A percentile compares a stretch with the other conserved stretches of the same genome.
Evolutionary conservation across 2,113 vertebrate species (phyloP).

Genomic region (Peromyscus californicus): DNA sequence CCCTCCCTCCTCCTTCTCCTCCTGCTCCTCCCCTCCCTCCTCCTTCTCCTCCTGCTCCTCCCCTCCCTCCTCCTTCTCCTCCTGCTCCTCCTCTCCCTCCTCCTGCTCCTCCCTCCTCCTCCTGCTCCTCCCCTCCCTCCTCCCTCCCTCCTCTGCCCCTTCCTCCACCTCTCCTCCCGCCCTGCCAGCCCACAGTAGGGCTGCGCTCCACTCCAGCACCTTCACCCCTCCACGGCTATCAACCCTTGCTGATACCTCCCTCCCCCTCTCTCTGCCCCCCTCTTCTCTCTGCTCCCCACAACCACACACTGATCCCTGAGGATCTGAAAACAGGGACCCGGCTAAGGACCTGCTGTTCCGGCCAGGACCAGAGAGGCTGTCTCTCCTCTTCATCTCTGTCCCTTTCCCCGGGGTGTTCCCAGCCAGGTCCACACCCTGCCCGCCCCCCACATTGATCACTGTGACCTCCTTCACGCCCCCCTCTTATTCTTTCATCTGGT

Average conservation of each 20-base stretch:
- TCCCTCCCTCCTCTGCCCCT: too few relatives aligned
- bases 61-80: neutral
- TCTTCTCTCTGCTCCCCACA: neutral
- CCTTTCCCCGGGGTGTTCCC: neutral
- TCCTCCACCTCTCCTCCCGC: neutral
- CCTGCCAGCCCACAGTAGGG: neutral
- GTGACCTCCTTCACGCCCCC: conserved; percentile 59
- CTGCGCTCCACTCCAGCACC: neutral
- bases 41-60: fast-evolving
- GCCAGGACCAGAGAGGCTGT: fast-evolving
- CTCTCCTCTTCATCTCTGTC: neutral
- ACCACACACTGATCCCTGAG: neutral
- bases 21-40: neutral
- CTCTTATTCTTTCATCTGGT: neutral
- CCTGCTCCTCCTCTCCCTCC: neutral
- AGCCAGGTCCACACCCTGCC: neutral
- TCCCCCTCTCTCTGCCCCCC: neutral
- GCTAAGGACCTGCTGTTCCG: neutral
- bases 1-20: too few relatives aligned
- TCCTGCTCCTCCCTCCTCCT: too few relatives aligned
- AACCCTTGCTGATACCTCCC: neutral
- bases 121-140: too few relatives aligned
- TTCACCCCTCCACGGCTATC: neutral
- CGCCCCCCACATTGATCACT: conserved; percentile 67
- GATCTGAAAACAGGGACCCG: neutral